phyloP scores from a whole-genome alignment of 2,797 vertebrate genomes.

The Trichosurus vulpecula region DNA sequence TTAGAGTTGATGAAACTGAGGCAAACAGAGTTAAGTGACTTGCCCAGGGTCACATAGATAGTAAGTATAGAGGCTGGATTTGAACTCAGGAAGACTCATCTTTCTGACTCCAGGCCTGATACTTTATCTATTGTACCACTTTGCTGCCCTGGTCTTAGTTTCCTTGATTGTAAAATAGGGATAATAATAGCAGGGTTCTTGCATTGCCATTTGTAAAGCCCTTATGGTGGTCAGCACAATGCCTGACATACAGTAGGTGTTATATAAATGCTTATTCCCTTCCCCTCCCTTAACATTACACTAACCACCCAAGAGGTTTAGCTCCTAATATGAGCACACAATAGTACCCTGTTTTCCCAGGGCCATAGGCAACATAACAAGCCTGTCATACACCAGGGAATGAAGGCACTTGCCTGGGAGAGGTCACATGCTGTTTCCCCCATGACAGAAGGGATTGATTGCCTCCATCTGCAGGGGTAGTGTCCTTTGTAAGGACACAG shows the following conservation, averaged over 20 bases:
- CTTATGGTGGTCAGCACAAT: not conserved
- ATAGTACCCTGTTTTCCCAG: not conserved
- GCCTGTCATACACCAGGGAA: not conserved
- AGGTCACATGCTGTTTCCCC: not conserved
- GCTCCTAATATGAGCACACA: not conserved
- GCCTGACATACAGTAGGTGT: not conserved
- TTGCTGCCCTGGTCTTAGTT: not conserved
- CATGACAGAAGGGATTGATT: not conserved
- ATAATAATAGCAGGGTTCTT: not conserved
- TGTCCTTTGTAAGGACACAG: not conserved
- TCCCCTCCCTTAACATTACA: not conserved
- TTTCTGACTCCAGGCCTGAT: not conserved
- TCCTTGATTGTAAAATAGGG: not conserved
- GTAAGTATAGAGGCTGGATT: not conserved
- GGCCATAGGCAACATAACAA: not conserved
- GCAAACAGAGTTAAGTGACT: not conserved
- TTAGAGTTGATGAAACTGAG: not conserved
- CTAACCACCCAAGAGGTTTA: not conserved
- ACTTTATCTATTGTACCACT: no score
- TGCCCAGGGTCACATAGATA: not conserved
- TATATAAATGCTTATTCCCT: not conserved
- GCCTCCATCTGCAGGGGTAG: not conserved
- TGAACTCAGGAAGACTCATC: not conserved
- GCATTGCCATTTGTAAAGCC: constrained; percentile 33
- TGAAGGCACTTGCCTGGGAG: not conserved